Evolutionary conservation across 2,888 invertebrate species (phyloP), one percentile per base, ranked within the genome.

Genomic region (Dexiosoma caninum): DNA sequence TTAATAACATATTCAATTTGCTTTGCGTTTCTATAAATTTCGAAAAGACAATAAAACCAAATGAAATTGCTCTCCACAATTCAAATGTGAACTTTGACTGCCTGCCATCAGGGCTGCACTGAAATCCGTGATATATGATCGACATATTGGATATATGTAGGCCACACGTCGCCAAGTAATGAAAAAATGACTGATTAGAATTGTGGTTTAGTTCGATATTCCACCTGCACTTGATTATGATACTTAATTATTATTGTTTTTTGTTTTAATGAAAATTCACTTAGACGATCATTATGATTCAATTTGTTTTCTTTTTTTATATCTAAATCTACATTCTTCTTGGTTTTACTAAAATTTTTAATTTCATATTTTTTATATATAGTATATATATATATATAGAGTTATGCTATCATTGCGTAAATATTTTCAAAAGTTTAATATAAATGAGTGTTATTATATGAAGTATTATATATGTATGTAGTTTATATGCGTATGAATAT

Each of bases 301-400:
- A 51, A 57, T 27, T 67, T 30, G 27, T 42, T 37, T 49, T 60
- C 27, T 57, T 46, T 42, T 37, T 49, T 60, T 30, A 49, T 46
- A 66, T 44, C 64, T 64, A 78, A 78, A 57, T 42, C 70, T 71
- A 78, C 46, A 57, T 21, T 59, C 49, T 69, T 62, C 57, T 67
- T 60, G 44, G 32, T 71, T 70, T 69, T 79, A 55, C 59, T 71
- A 71, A 64, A 78, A 62, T 49, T 42, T 78, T 49, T 42, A 62
- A 76, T 75, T 66, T 71, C 76, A 77, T 81, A 44, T 49, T 21
- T 37, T 75, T 59, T 37, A 42, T 59, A 5, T 59, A 64, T 77
- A 81, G 76, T 81, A 81, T 77, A 77, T 81, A 77, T 81, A 74
- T 78, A 57, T 79, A 74, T 74, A 74, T 74, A 55, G 66, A 70